phyloP scores from a whole-genome alignment of 1,140 invertebrate species.

The Cardiocondyla obscurior region DNA sequence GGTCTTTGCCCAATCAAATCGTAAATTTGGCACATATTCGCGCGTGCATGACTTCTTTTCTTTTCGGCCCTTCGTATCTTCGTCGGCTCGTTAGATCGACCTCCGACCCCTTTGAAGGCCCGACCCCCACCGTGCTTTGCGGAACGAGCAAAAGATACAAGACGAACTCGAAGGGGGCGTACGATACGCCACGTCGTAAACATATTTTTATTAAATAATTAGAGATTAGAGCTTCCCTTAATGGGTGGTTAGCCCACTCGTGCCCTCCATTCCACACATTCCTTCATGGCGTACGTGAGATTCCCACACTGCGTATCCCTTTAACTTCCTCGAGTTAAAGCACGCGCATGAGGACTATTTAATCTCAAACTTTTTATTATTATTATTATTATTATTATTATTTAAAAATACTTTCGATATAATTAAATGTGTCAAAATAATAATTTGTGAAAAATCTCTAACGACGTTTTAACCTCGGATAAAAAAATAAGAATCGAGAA shows the following conservation, averaged over 20 bases:
- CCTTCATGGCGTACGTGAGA: constrained; percentile 81
- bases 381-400: background rate
- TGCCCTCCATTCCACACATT: constrained; percentile 83
- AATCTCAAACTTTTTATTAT: background rate
- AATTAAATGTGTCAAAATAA: background rate
- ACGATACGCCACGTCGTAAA: constrained; percentile 83
- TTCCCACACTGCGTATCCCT: constrained; percentile 82
- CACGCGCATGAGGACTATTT: constrained; percentile 1
- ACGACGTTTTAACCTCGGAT: background rate
- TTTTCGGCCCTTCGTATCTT: constrained; percentile 58
- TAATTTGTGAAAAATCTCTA: background rate
- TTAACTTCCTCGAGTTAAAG: constrained; percentile 62
- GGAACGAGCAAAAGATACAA: constrained; percentile 64
- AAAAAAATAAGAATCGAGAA: background rate
- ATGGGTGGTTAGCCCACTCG: constrained; percentile 82
- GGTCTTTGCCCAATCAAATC: constrained; percentile 55
- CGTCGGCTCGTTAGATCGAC: constrained; percentile 74
- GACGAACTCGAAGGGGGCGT: constrained; percentile 74
- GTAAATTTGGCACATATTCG: constrained; percentile 61
- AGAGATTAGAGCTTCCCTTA: constrained; percentile 82
- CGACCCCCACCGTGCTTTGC: constrained; percentile 35
- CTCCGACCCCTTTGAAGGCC: constrained; percentile 77
- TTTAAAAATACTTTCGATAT: background rate
- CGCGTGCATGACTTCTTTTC: constrained; percentile 69
- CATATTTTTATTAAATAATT: constrained; percentile 85